phyloP scores from a whole-genome alignment of 2,888 invertebrate genomes.

The Dynastes tityus region DNA sequence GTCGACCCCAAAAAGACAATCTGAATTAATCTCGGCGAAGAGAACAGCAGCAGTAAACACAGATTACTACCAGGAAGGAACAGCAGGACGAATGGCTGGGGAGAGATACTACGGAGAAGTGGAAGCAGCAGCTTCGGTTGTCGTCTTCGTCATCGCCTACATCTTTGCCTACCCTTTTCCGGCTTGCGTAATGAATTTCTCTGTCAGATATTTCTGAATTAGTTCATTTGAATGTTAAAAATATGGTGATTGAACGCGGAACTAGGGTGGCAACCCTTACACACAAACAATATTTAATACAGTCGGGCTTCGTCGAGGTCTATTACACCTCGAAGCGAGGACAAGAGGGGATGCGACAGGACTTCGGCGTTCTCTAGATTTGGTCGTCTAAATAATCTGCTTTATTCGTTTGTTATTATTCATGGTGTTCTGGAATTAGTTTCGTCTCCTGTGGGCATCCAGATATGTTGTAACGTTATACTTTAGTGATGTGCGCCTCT shows the following conservation, averaged over 20 bases:
- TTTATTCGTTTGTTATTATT: constrained; percentile 52
- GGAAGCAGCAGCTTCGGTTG: constrained; percentile 19
- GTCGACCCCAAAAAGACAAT: constrained; percentile 56
- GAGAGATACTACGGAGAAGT: constrained; percentile 18
- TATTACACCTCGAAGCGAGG: constrained; percentile 32
- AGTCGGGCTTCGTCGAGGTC: constrained; percentile 21
- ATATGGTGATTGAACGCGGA: constrained; percentile 56
- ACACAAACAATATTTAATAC: constrained; percentile 51
- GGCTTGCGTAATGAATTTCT: constrained; percentile 55
- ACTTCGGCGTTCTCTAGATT: constrained; percentile 14
- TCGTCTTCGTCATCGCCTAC: constrained; percentile 21
- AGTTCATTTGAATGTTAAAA: constrained; percentile 59
- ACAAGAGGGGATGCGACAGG: constrained; percentile 7
- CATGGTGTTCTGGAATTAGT: constrained; percentile 48
- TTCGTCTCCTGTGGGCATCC: constrained; percentile 18
- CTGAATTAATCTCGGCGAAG: constrained; percentile 50
- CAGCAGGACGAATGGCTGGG: constrained; percentile 32
- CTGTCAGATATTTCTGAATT: constrained; percentile 58
- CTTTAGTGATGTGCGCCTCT: background rate
- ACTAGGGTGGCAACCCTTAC: constrained; percentile 49
- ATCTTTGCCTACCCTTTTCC: constrained; percentile 39
- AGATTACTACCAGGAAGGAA: constrained; percentile 53
- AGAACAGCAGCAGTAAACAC: constrained; percentile 56
- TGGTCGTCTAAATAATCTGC: constrained; percentile 44
- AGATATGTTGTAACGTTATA: constrained; percentile 11